A percentile compares a stretch with the other conserved stretches of the same genome.
phyloP scores from a whole-genome alignment of 2,113 vertebrate genomes.

The Regulus satrapa region DNA sequence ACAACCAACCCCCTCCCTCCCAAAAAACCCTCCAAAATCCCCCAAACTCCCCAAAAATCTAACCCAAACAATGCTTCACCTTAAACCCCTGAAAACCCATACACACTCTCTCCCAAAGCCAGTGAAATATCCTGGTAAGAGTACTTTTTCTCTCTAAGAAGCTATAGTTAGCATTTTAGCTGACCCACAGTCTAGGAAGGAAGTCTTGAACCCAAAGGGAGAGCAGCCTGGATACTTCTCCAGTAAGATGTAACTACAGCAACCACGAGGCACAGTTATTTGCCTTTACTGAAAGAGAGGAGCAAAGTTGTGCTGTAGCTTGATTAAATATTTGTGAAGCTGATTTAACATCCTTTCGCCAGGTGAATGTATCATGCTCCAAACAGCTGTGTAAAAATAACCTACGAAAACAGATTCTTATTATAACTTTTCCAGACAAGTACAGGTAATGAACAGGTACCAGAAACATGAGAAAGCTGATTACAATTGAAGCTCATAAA shows the following conservation, averaged over 20 bases:
- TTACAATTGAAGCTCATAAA: not conserved
- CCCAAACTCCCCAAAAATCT: not conserved
- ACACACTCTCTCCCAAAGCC: not conserved
- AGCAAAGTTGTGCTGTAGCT: not conserved
- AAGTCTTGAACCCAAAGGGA: not conserved
- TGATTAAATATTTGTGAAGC: slow-evolving; percentile 77
- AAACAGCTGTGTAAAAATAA: slow-evolving; percentile 56
- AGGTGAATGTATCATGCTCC: not conserved
- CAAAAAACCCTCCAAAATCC: not conserved
- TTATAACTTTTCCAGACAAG: not conserved
- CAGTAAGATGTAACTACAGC: slow-evolving; percentile 32
- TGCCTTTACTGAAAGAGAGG: not conserved
- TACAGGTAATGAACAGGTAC: not conserved
- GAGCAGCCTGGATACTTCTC: not conserved
- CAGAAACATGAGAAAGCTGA: not conserved
- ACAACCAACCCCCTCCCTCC: not conserved
- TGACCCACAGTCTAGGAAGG: not conserved
- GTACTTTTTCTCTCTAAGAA: not conserved
- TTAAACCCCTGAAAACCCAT: fast-evolving
- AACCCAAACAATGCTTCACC: not conserved
- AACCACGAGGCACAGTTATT: not conserved
- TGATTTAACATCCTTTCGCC: slow-evolving; percentile 60
- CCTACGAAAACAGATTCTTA: slow-evolving; percentile 7
- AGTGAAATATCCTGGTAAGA: not conserved
- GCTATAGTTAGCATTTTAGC: not conserved